Evolutionary conservation across 2,888 invertebrate genomes (phyloP), one percentile per base, ranked within the genome.

Genomic region (Drosophila mayaguana): DNA sequence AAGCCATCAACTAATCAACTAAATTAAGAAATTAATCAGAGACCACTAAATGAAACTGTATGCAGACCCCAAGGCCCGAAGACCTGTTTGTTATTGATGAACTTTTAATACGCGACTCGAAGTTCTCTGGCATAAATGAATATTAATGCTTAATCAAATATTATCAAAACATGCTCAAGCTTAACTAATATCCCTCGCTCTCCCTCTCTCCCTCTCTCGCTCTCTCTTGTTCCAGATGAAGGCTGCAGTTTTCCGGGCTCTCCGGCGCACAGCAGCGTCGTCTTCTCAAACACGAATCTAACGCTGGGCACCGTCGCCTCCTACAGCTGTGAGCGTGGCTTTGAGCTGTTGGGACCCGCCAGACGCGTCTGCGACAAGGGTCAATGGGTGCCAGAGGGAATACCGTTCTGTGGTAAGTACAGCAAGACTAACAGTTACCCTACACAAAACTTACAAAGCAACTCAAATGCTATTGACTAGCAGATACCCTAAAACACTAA

Each of bases 391-490:
- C 98, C 98, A 0, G 97, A 97, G 91, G 98, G 98, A 65, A 96
- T 98, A 83, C 98, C 98, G 8, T 98, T 98, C 93, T 98, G 98
- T 93, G 98, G 98, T 98, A 92, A 97, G 96, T 95, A 43, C 56
- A 25, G 48, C 25, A 3, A 18, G 16, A 38, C 59, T 59, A 20
- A 5, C 38, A 59, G 28, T 9, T 28, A 25, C 48, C 46, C 59
- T 48, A 5, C 1, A 36, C 0, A n/a, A n/a, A 3, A 28, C 28
- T 4, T 2, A n/a, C 5, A 14, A 7, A n/a, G 16, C 38, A 38
- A n/a, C 8, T n/a, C 11, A 28, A 12, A 40, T 18, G 8, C n/a
- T 5, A 18, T 16, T 18, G n/a, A 55, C 42, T 16, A 28, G 2
- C 9, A 20, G 4, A 32, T 55, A 32, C 42, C 28, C 28, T 18